These are phyloP conservation scores for Agonopterix alstromeriana DNA, from an alignment of 2,888 invertebrate genomes.

Conservation along the genomic window DNA sequence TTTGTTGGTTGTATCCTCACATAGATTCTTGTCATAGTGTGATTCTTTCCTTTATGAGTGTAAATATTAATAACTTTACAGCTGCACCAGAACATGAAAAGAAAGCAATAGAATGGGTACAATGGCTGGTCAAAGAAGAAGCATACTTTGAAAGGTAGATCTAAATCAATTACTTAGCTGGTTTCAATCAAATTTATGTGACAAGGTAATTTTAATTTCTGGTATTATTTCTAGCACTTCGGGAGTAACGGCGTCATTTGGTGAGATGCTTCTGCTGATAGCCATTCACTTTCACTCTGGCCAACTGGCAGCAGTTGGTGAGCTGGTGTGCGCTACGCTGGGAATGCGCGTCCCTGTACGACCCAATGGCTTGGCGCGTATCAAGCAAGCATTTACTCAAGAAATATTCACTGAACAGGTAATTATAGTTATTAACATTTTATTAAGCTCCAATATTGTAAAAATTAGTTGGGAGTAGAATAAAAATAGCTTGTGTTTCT, in stretches of 20 bases:
- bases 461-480: too few relatives aligned
- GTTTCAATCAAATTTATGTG: too few relatives aligned
- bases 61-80: constrained; percentile 21
- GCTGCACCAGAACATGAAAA: constrained; percentile 87
- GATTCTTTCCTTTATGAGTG: not conserved
- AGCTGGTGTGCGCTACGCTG: constrained; percentile 93
- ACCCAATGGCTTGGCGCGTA: constrained; percentile 90
- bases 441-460: constrained; percentile 81
- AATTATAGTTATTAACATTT: constrained; percentile 8
- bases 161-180: not conserved
- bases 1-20: too few relatives aligned
- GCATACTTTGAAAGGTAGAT: constrained; percentile 87
- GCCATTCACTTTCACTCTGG: constrained; percentile 98
- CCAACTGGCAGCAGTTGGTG: constrained; percentile 94
- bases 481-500: too few relatives aligned
- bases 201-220: too few relatives aligned
- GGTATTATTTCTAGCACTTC: constrained; percentile 76
- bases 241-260: constrained; percentile 92
- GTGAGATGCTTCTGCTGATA: constrained; percentile 96
- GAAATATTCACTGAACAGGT: constrained; percentile 98
- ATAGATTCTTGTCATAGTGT: not conserved
- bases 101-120: constrained; percentile 93
- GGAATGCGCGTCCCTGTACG: constrained; percentile 96
- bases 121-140: constrained; percentile 94
- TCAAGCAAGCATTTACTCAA: constrained; percentile 96